Base-by-base conservation (phyloP, 2,113 vertebrate species). In the Megaleporinus macrocephalus region DNA sequence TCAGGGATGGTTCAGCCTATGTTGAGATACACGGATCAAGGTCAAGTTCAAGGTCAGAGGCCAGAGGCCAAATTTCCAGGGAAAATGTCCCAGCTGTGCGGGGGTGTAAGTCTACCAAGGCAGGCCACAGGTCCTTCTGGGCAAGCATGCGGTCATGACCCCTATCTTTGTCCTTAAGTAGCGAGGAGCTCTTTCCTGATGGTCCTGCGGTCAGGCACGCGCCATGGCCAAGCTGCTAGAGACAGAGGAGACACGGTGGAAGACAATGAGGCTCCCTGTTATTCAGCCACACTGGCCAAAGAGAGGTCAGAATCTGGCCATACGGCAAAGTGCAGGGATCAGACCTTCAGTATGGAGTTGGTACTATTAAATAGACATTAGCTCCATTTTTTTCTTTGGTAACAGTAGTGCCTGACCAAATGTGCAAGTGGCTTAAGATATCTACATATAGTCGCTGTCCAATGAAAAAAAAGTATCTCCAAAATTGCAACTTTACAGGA, bases 21-120 rank as follows among this genome's bases (percentile, higher is more conserved):
- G 77, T 77, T 84, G 83, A 75, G 89, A 84, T 81, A 78, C 80
- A 83, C 85, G 88, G 89, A 90, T 91, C 85, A 90, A 91, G 93
- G 92, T 93, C 93, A 94, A 92, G 91, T 95, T 93, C 86, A 92
- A 93, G 93, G 93, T 93, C 92, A 93, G 68, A 74, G 78, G 78
- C 68, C 72, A 81, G 91, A 92, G 92, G 93, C 93, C 91, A 92
- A 88, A 88, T 93, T 93, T 63, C 78, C 74, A 85, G 84, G 87
- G 86, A 89, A 87, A 76, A 88, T 76, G 81, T 85, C 87, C 86
- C 93, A 94, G 93, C 91, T 93, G 93, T 78, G 88, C 83, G 82
- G 82, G 49, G 7, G 90, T 82, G 84, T 85, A 87, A 89, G 86
- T 88, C 91, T 89, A 92, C 87, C 81, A 86, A n/a, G 77, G 86